Base-by-base conservation (phyloP, 1,140 invertebrate species). In the Ostrea denselamellosa region DNA sequence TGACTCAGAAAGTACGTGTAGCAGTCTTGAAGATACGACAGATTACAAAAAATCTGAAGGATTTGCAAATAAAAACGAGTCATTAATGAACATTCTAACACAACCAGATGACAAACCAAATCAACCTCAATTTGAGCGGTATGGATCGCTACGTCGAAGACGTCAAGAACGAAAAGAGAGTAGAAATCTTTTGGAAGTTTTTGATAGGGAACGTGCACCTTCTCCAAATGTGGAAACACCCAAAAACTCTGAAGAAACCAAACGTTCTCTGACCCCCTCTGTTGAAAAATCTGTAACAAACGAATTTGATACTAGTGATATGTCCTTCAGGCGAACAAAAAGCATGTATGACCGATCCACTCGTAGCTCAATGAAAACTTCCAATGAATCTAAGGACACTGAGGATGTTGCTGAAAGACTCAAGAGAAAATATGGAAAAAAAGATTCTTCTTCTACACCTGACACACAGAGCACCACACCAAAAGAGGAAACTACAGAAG, bases 21-120 rank as follows among this genome's bases (percentile, higher is more conserved):
- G 90, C 81, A 91, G 90, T 89, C 62, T 90, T 17, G 90, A 90
- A 71, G 90, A 90, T 82, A 54, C 81, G 14, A 81, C 84, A 25
- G 85, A 86, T 83, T 68, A 81, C 82, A 83, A 52, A 3, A 85
- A 83, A 52, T 58, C 83, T 58, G 65, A 58, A 56, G 83, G 85
- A 44, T 44, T 44, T 56, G 82, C 81, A 25, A 85, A 88, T 58
- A 82, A 89, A 83, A 89, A 87, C 12, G 91, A 90, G 14, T 91
- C 90, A 8, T 86, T 94, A 25, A 89, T 93, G 34, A 92, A 94
- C 34, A 92, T 93, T 87, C 86, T 94, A 0, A 90, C 92, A 87
- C 90, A 91, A 44, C 83, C 89, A 10, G 89, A 87, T 14, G 28
- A 53, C 12, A 85, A 90, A 89, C 44, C 89, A 85, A 83, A 89